Percentiles rank a stretch among this genome's conserved stretches.
These are phyloP conservation scores for Sinocyclocheilus grahami DNA, from an alignment of 2,113 vertebrate species.

Conservation along the genomic window DNA sequence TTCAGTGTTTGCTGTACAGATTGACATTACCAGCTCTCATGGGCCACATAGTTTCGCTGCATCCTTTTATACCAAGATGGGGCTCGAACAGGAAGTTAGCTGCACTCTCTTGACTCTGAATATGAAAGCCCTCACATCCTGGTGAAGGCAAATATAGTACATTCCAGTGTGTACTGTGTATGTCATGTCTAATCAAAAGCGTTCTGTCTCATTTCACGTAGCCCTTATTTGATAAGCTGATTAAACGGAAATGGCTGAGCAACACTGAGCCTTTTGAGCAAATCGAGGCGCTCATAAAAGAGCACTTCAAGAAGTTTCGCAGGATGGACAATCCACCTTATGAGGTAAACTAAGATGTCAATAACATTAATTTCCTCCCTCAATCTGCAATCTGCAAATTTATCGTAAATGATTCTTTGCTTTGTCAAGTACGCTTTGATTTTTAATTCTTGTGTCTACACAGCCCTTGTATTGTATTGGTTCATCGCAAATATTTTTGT, in stretches of 20 bases:
- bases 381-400: not conserved
- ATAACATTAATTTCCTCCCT: no score
- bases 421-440: not conserved
- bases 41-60: slow-evolving; percentile 28
- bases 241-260: slow-evolving; percentile 87
- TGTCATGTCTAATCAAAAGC: not conserved
- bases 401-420: not conserved
- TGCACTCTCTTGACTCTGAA: slow-evolving; percentile 43
- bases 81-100: slow-evolving; percentile 53
- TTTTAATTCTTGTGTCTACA: not conserved
- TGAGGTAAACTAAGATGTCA: slow-evolving; percentile 72
- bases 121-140: slow-evolving; percentile 46
- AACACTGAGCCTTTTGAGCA: slow-evolving; percentile 84
- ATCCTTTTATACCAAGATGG: slow-evolving; percentile 53
- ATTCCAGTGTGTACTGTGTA: not conserved
- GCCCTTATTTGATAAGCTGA: slow-evolving; percentile 85
- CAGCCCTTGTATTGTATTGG: not conserved
- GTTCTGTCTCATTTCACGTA: slow-evolving; percentile 52
- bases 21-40: slow-evolving; percentile 51
- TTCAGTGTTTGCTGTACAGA: slow-evolving; percentile 33
- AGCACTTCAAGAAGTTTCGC: slow-evolving; percentile 78
- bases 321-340: slow-evolving; percentile 85
- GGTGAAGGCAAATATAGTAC: slow-evolving; percentile 20
- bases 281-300: slow-evolving; percentile 78
- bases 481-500: not conserved